Evolutionary conservation across 2,888 invertebrate species (phyloP), one percentile per base, ranked within the genome.

Genomic region (Tachystola acroxantha): DNA sequence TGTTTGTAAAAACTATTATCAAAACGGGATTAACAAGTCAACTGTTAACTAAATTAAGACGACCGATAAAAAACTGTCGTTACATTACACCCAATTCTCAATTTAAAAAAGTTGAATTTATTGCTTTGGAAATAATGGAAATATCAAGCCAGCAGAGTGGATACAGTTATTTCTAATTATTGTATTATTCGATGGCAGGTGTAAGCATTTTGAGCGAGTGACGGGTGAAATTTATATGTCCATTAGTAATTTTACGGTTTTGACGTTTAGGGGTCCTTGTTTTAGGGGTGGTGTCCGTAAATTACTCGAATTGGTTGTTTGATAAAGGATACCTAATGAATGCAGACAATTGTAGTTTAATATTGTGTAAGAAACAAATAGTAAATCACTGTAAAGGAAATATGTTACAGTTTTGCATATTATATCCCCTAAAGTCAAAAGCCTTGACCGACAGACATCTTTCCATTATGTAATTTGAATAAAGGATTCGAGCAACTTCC

Each of bases 181-280:
- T 64, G 50, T 57, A 63, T 64, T 64, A 64, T 72, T 65, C 60
- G 66, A 62, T 61, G 65, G 74, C 79, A 79, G 79, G 79, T 79
- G 78, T 44, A 46, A 37, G 55, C 53, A 48, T 39, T 33, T 13
- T 45, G 40, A 42, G 32, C 42, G 46, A 45, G 46, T 49, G 53
- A 50, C 48, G 62, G 59, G 62, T 62, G 61, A 71, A 70, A 72
- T 72, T 72, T 74, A 71, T 75, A 71, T 61, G 50, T 58, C 60
- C 63, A 75, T 75, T 73, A 71, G 67, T 66, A 64, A 69, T 72
- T 70, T 70, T 59, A 71, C 64, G 69, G 65, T 57, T 50, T 48
- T 53, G 48, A 46, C 53, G 46, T 50, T 53, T 46, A 50, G 48
- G 59, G 62, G 53, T 54, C 43, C 43, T n/a, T 31, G 14, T 36